Conservation (phyloP, 2,113 vertebrate genomes). For the Tor tambroides region DNA sequence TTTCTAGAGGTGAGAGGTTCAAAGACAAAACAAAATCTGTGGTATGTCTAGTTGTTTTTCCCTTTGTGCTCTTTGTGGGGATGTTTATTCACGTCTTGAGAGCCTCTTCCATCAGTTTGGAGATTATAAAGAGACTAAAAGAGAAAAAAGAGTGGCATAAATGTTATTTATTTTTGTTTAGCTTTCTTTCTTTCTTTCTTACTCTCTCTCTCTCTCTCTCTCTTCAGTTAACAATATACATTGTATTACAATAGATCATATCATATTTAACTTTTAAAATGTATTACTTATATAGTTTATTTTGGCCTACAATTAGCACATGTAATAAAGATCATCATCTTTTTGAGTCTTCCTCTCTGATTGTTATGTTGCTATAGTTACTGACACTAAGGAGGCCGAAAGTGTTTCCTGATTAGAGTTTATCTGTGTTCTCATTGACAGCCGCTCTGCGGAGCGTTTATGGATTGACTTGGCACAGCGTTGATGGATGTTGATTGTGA, state of each 20-base stretch:
- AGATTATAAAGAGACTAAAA: neutral
- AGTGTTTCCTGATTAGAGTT: conserved; percentile 24
- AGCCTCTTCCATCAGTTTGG: neutral
- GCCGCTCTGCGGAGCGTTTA: neutral
- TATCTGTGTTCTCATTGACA: conserved; percentile 27
- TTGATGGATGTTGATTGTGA: conserved; percentile 33
- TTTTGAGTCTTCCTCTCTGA: neutral
- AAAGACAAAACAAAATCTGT: neutral
- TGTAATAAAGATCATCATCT: neutral
- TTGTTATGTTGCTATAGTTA: conserved; percentile 23
- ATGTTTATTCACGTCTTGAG: neutral
- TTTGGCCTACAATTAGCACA: neutral
- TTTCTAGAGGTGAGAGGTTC: neutral
- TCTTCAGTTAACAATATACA: no score
- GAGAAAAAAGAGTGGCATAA: neutral
- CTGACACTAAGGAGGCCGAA: neutral
- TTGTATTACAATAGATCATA: no score
- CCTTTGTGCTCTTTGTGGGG: neutral
- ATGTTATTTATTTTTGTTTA: no score
- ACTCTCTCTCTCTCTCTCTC: no score
- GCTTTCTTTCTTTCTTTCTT: no score
- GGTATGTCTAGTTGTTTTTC: neutral
- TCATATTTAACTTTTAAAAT: neutral
- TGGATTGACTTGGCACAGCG: conserved; percentile 25
- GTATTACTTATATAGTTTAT: neutral